Base-by-base conservation (phyloP, 2,888 invertebrate species). In the Chloroclystis v-ata region DNA sequence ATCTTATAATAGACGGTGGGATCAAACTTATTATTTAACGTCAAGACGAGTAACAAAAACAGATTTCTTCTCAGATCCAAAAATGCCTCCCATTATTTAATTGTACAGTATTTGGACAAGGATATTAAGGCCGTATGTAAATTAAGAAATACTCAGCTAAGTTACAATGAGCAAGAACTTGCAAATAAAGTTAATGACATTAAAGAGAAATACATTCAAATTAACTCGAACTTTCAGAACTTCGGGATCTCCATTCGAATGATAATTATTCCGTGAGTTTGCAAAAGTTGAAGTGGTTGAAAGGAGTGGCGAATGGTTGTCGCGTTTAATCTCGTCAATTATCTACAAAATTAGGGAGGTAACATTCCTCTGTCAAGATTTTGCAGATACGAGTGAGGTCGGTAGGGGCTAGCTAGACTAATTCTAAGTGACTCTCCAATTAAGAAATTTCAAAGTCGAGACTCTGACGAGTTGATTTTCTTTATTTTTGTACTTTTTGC, bases 311-410 rank as follows among this genome's bases (percentile, higher is more conserved):
- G 50, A 75, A 69, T 65, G 65, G 62, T 69, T 72, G 64, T 64
- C 57, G 57, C 67, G 61, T 75, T 77, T 80, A 78, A 80, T 82
- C 71, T 72, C 67, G 69, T 72, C 71, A 78, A 79, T 82, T 79
- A 79, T 69, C 71, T 64, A 61, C 70, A 72, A 75, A 79, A 80
- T 78, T 77, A 67, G 14, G 32, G 64, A 62, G 61, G 52, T 56
- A 58, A 60, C 49, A 62, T 58, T 63, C 55, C 56, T 35, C 60
- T 62, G 56, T 57, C 41, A 52, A 55, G 53, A 59, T 61, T 67
- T 63, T 65, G 66, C 62, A 55, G 54, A 44, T 43, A 55, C 56
- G n/a, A n/a, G n/a, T n/a, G n/a, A n/a, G 57, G 29, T 38, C 40
- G 48, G 40, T 38, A 33, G 42, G 43, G 11, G 44, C 28, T 47